phyloP scores from a whole-genome alignment of 2,888 invertebrate genomes.

The Silvanus unidentatus region DNA sequence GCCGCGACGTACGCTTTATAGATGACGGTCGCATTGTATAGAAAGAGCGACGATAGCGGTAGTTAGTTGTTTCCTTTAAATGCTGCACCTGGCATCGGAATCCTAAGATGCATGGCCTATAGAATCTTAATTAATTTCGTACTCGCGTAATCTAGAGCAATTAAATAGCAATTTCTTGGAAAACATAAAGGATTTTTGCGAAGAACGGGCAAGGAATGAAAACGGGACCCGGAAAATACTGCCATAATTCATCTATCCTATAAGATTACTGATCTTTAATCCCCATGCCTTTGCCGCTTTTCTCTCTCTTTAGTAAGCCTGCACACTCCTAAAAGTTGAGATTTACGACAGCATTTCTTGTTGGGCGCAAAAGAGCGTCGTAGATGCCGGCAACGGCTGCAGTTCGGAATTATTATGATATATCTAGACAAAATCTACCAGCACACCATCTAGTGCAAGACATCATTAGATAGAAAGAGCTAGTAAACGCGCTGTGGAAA shows the following conservation, averaged over 20 bases:
- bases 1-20: slow-evolving; percentile 9
- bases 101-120: slow-evolving; percentile 46
- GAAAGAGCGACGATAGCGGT: slow-evolving; percentile 1
- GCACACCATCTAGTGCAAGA: slow-evolving; percentile 34
- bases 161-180: slow-evolving; percentile 47
- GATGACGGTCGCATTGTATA: neutral
- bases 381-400: slow-evolving; percentile 34
- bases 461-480: slow-evolving; percentile 37
- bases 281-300: slow-evolving; percentile 54
- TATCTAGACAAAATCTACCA: slow-evolving; percentile 48
- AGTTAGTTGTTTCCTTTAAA: slow-evolving; percentile 14
- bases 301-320: slow-evolving; percentile 48
- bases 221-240: slow-evolving; percentile 45
- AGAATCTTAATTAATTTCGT: slow-evolving; percentile 49
- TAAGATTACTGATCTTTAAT: slow-evolving; percentile 73
- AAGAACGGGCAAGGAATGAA: slow-evolving; percentile 36
- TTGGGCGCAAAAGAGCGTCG: slow-evolving; percentile 40
- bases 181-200: slow-evolving; percentile 48
- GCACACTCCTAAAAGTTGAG: slow-evolving; percentile 61
- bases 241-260: slow-evolving; percentile 64
- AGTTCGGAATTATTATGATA: slow-evolving; percentile 51
- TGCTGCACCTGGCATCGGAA: slow-evolving; percentile 39
- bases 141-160: slow-evolving; percentile 46
- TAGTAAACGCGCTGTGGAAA: neutral
- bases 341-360: slow-evolving; percentile 56